Evolutionary conservation across 1,140 invertebrate genomes (phyloP).

Genomic region (Lordiphosa stackelbergi): DNA sequence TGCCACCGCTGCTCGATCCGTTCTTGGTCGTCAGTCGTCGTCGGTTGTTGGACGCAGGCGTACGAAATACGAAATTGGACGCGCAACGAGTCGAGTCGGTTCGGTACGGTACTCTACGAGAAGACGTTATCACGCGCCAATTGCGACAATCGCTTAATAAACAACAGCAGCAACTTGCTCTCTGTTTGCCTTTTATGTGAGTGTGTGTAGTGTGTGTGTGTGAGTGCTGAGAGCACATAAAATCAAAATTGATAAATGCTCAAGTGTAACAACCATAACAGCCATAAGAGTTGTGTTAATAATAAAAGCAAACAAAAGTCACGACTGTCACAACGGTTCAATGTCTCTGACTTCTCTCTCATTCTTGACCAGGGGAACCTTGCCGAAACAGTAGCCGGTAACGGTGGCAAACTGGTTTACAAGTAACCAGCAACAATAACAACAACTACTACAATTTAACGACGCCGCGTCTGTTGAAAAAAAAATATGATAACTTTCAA

Average conservation of each 20-base stretch:
- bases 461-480: constrained; percentile 42
- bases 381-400: constrained; percentile 54
- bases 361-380: neutral
- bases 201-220: constrained; percentile 29
- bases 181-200: constrained; percentile 9
- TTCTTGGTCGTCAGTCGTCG: constrained; percentile 67
- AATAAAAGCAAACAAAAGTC: constrained; percentile 67
- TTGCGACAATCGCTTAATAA: constrained; percentile 52
- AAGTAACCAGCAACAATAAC: constrained; percentile 11
- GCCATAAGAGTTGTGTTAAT: constrained; percentile 44
- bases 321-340: constrained; percentile 63
- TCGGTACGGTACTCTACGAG: constrained; percentile 13
- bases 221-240: constrained; percentile 29
- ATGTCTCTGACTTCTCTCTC: constrained; percentile 39
- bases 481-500: constrained; percentile 36
- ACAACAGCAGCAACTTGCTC: constrained; percentile 24
- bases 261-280: constrained; percentile 39
- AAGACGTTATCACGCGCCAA: constrained; percentile 56
- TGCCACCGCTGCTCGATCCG: constrained; percentile 51
- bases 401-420: constrained; percentile 62
- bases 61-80: constrained; percentile 59
- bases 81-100: constrained; percentile 45
- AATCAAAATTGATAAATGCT: constrained; percentile 63
- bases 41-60: constrained; percentile 59
- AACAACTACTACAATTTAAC: constrained; percentile 25